phyloP scores from a whole-genome alignment of 2,888 invertebrate species.

The Penaeus monodon region DNA sequence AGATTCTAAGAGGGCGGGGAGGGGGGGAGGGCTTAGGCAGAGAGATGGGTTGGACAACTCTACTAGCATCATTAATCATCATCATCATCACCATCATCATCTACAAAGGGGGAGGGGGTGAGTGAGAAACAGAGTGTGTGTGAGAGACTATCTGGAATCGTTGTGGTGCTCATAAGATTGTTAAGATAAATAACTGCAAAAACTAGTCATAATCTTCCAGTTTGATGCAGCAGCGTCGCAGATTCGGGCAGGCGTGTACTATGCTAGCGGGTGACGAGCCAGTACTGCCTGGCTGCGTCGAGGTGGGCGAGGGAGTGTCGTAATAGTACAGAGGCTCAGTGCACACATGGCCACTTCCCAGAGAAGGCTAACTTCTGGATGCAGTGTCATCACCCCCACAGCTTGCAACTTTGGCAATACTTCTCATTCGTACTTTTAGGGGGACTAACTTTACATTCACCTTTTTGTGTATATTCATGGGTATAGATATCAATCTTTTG shows the following conservation, averaged over 20 bases:
- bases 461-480: constrained; percentile 22
- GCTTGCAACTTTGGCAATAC: background rate
- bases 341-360: constrained; percentile 49
- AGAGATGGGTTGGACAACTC: no score
- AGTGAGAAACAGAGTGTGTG: background rate
- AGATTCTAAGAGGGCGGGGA: no score
- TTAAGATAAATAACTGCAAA: no score
- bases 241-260: constrained; percentile 41
- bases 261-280: constrained; percentile 35
- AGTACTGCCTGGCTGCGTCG: constrained; percentile 25
- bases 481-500: no score
- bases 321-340: constrained; percentile 45
- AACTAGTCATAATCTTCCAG: constrained; percentile 18
- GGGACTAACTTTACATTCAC: constrained; percentile 52
- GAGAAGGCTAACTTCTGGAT: constrained; percentile 46
- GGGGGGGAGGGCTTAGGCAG: no score
- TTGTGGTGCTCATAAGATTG: constrained; percentile 28
- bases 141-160: constrained; percentile 25
- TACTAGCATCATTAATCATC: no score
- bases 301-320: constrained; percentile 28
- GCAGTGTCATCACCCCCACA: constrained; percentile 15
- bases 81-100: no score
- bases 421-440: constrained; percentile 10
- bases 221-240: constrained; percentile 35
- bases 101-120: background rate